These are phyloP conservation scores for Nannospalax galili DNA, from an alignment of 2,113 vertebrate genomes.

Conservation along the genomic window DNA sequence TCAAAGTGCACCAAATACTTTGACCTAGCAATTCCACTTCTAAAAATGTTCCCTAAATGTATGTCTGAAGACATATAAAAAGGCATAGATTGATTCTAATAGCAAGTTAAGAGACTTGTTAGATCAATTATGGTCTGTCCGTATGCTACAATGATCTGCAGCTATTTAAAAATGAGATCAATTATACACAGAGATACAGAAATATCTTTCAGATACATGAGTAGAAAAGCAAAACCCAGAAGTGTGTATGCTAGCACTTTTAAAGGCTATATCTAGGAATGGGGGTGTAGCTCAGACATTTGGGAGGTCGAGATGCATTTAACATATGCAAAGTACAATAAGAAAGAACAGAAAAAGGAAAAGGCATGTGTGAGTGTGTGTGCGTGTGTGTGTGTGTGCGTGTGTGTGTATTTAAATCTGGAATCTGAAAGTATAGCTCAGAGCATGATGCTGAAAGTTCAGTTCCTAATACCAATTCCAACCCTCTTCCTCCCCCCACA, in stretches of 20 bases:
- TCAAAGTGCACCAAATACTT: neutral
- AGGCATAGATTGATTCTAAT: neutral
- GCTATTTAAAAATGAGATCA: slow-evolving; percentile 34
- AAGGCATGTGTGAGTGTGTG: neutral
- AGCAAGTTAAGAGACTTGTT: neutral
- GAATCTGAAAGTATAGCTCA: too few relatives aligned
- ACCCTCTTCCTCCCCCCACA: neutral
- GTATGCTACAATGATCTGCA: neutral
- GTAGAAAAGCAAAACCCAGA: slow-evolving; percentile 17
- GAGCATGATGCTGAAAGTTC: too few relatives aligned
- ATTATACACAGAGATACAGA: slow-evolving; percentile 18
- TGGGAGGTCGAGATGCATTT: neutral
- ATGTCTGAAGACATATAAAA: neutral
- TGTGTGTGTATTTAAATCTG: neutral
- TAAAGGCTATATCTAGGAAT: neutral
- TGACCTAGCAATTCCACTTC: neutral
- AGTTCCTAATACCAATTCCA: too few relatives aligned
- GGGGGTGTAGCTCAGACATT: neutral
- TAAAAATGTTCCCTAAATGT: neutral
- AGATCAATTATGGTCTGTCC: neutral
- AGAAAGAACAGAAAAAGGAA: neutral
- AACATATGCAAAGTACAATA: neutral
- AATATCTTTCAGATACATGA: slow-evolving; percentile 9
- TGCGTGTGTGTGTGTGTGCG: neutral
- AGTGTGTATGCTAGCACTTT: neutral